Base-by-base conservation (phyloP, 2,113 vertebrate genomes). In the Steatornis caripensis region DNA sequence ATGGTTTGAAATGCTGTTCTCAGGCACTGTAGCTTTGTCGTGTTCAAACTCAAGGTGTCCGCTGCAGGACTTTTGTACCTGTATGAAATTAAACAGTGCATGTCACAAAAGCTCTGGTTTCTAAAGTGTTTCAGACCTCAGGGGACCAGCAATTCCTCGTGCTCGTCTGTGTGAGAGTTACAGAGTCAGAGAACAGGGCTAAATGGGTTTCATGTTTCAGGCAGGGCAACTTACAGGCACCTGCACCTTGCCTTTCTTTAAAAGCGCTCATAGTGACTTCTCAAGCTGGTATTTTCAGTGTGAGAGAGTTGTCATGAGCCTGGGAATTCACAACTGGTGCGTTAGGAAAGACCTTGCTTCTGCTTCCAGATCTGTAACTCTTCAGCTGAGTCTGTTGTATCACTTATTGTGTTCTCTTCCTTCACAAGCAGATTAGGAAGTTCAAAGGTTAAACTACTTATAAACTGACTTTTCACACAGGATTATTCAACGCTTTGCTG, bases 361-460 rank as follows among this genome's bases (percentile, higher is more conserved):
- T 89, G 36, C 54, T 5, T 43, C 58, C 68, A 66, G 62, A 15
- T 66, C 58, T 30, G 68, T 24, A 41, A 84, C 62, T 17, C 37
- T 54, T 93, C 76, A 36, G 76, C 72, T 10, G 41, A 80, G 66
- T 20, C 81, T 72, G 68, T 41, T 57, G 23, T 22, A 78, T 92
- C 66, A 91, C 78, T 93, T 77, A 32, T 18, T 3, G 0, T 23
- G 46, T 78, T 94, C 51, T 55, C 36, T 30, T 75, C 80, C 84
- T 68, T 60, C 91, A 64, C 68, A 74, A 68, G 76, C 80, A 89
- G 91, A 78, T 89, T 51, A 81, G 76, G 70, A 75, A 94, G 89
- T 82, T 91, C 89, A 95, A 68, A 96, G 84, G 94, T 91, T 84
- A 95, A 96, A 91, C 76, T 51, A 12, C 86, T 91, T 75, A 51